phyloP scores from a whole-genome alignment of 2,888 invertebrate species.

The Tiliacea aurago region DNA sequence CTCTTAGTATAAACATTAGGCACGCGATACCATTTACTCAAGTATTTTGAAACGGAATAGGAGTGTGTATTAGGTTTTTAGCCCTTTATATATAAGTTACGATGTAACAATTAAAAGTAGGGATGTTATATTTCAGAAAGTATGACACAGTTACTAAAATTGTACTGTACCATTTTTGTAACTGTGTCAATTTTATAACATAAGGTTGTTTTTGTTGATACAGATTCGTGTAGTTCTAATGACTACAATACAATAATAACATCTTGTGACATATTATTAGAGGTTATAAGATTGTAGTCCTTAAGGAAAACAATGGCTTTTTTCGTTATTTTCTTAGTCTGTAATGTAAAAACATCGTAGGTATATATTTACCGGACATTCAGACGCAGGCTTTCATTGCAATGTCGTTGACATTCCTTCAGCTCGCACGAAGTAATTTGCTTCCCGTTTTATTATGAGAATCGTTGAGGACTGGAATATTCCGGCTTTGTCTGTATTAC shows the following conservation, averaged over 20 bases:
- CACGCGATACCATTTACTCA: slow-evolving; percentile 53
- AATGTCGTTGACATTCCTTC: slow-evolving; percentile 46
- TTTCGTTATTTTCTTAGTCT: slow-evolving; percentile 22
- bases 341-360: slow-evolving; percentile 15
- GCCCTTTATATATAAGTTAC: background rate
- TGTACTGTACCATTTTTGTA: background rate
- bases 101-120: background rate
- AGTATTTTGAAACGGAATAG: slow-evolving; percentile 32
- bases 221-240: background rate
- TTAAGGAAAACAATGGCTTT: background rate
- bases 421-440: slow-evolving; percentile 38
- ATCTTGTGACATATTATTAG: background rate
- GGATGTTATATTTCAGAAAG: background rate
- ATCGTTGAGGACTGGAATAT: slow-evolving; percentile 28
- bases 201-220: background rate
- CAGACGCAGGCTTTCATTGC: slow-evolving; percentile 47
- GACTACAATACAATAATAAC: slow-evolving; percentile 4
- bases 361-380: slow-evolving; percentile 34
- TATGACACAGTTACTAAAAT: too few relatives aligned
- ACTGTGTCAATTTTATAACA: background rate
- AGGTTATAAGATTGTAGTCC: background rate
- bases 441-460: slow-evolving; percentile 48
- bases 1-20: slow-evolving; percentile 49
- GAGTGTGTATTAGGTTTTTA: slow-evolving; percentile 1
- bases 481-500: slow-evolving; percentile 32